Conservation (phyloP, 2,113 vertebrate genomes). For the Python bivittatus region DNA sequence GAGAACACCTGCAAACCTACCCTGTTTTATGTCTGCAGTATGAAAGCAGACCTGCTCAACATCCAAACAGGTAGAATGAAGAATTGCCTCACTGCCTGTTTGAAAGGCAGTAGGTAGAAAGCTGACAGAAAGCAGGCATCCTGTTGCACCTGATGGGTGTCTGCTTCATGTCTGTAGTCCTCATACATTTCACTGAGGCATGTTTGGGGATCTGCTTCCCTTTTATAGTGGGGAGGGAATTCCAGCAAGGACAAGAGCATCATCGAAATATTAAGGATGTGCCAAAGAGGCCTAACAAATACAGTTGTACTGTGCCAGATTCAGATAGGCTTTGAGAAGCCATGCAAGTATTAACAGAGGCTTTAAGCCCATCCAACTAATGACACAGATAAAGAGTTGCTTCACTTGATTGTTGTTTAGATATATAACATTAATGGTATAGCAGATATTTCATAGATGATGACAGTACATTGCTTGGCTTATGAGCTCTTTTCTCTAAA, state of each 20-base stretch:
- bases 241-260: slow-evolving; percentile 24
- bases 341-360: not conserved
- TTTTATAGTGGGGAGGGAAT: slow-evolving; percentile 10
- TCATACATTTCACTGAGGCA: slow-evolving; percentile 63
- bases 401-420: slow-evolving; percentile 6
- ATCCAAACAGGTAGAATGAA: slow-evolving; percentile 69
- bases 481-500: not conserved
- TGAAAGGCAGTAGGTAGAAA: slow-evolving; percentile 64
- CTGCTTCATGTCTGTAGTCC: slow-evolving; percentile 66
- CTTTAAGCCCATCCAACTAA: not conserved
- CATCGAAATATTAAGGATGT: slow-evolving; percentile 18
- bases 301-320: not conserved
- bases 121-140: slow-evolving; percentile 71
- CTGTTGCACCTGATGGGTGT: slow-evolving; percentile 63
- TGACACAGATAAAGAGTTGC: slow-evolving; percentile 10
- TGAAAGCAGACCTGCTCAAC: slow-evolving; percentile 66
- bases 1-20: slow-evolving; percentile 69
- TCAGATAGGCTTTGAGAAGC: not conserved
- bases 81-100: slow-evolving; percentile 55
- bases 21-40: slow-evolving; percentile 71
- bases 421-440: not conserved
- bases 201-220: slow-evolving; percentile 33
- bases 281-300: not conserved
- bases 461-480: not conserved
- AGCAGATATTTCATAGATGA: not conserved